Conservation (phyloP, 2,113 vertebrate species). For the Leucoraja erinaceus region DNA sequence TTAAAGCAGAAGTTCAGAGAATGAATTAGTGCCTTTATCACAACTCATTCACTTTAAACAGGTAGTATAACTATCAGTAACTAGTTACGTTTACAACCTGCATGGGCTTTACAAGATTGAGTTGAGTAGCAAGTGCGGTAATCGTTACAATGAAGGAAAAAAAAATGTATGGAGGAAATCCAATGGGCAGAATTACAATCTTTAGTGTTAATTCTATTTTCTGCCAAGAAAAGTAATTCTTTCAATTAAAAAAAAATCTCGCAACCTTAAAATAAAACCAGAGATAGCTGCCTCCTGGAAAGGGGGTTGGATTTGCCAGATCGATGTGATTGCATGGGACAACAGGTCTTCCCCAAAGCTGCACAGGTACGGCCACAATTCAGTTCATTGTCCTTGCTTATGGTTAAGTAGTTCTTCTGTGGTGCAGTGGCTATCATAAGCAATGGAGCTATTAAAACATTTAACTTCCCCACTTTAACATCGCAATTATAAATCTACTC, state of each 20-base stretch:
- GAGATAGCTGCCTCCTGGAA: conserved; percentile 24
- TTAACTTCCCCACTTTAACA: not conserved
- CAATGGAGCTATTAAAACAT: no score
- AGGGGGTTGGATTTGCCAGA: not conserved
- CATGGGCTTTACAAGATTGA: not conserved
- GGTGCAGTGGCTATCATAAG: not conserved
- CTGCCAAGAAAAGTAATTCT: not conserved
- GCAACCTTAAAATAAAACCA: not conserved
- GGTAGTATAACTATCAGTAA: not conserved
- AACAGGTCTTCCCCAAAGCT: not conserved
- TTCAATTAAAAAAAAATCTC: not conserved
- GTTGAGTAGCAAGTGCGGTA: not conserved
- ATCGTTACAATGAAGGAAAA: not conserved
- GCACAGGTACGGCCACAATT: not conserved
- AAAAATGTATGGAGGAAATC: not conserved
- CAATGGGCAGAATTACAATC: conserved; percentile 11
- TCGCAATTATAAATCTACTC: not conserved
- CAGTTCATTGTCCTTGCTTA: not conserved
- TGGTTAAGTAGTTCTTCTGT: not conserved
- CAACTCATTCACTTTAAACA: not conserved
- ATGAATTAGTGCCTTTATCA: not conserved
- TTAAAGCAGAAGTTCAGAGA: not conserved
- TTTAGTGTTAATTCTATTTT: conserved; percentile 24
- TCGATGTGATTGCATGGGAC: conserved; percentile 12
- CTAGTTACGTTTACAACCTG: not conserved